phyloP scores from a whole-genome alignment of 2,797 vertebrate genomes.

The Diceros bicornis region DNA sequence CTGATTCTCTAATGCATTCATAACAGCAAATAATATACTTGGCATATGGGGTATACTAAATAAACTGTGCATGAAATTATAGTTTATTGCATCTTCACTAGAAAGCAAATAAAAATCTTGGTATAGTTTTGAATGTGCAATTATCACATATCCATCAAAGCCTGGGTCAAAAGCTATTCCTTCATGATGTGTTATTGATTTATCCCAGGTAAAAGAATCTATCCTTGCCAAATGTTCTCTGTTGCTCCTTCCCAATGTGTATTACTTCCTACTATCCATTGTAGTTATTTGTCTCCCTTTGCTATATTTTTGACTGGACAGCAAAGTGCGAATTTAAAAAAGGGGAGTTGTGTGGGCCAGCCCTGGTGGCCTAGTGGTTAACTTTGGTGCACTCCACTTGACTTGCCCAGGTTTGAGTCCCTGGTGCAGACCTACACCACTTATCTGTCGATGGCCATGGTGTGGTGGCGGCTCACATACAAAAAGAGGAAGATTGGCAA shows the following conservation, averaged over 20 bases:
- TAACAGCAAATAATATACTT: neutral
- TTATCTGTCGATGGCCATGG: no score
- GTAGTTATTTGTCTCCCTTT: neutral
- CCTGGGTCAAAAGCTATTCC: neutral
- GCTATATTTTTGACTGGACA: neutral
- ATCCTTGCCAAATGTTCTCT: neutral
- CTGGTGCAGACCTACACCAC: no score
- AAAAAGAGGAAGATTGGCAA: no score
- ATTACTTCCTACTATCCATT: neutral
- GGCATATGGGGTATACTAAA: neutral
- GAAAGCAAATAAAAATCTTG: neutral
- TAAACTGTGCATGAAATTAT: neutral
- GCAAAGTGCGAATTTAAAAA: conserved; percentile 10
- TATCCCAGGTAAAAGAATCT: neutral
- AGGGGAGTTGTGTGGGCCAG: neutral
- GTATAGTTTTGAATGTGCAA: neutral
- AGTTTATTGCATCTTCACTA: neutral
- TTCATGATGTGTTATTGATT: conserved; percentile 10
- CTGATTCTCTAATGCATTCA: neutral
- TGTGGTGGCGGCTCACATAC: no score
- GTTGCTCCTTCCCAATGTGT: neutral
- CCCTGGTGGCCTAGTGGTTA: no score
- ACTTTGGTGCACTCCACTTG: no score
- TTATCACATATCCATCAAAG: conserved; percentile 3
- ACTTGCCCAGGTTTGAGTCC: no score